Percentiles rank a stretch among this genome's conserved stretches.
Evolutionary conservation across 2,113 vertebrate species (phyloP).

Genomic region (Eudyptes chrysolophus): DNA sequence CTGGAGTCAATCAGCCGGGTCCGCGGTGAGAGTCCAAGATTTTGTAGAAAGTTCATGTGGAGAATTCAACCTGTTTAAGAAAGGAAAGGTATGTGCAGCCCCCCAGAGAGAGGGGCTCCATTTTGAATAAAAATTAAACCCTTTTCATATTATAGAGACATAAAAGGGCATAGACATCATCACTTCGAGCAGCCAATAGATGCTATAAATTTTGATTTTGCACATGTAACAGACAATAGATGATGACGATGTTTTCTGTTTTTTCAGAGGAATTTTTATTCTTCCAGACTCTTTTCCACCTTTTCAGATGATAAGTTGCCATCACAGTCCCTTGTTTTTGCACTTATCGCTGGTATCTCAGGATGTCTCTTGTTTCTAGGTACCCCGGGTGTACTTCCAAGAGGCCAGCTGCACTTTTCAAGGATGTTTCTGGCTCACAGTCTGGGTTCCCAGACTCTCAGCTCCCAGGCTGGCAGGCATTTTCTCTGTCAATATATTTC

Average conservation of each 20-base stretch:
- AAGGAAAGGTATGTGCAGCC: not conserved
- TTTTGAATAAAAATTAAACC: not conserved
- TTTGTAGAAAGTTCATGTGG: not conserved
- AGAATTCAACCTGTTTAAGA: not conserved
- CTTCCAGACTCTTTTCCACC: not conserved
- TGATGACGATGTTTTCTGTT: not conserved
- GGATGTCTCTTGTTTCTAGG: not conserved
- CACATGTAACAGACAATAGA: not conserved
- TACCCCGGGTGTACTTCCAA: not conserved
- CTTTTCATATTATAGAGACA: not conserved
- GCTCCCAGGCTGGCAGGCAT: not conserved
- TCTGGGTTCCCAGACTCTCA: not conserved
- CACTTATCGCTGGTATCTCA: not conserved
- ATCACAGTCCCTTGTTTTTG: not conserved
- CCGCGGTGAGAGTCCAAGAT: not conserved
- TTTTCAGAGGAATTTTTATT: not conserved
- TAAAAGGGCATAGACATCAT: not conserved
- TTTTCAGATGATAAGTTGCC: not conserved
- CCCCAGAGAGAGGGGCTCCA: not conserved
- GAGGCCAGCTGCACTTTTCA: not conserved
- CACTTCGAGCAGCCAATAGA: not conserved
- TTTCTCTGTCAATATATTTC: not conserved
- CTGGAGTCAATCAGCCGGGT: fast-evolving
- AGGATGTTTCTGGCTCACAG: not conserved
- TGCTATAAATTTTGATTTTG: not conserved